Evolutionary conservation across 1,140 invertebrate species (phyloP).

Genomic region (Brachionus manjavacas): DNA sequence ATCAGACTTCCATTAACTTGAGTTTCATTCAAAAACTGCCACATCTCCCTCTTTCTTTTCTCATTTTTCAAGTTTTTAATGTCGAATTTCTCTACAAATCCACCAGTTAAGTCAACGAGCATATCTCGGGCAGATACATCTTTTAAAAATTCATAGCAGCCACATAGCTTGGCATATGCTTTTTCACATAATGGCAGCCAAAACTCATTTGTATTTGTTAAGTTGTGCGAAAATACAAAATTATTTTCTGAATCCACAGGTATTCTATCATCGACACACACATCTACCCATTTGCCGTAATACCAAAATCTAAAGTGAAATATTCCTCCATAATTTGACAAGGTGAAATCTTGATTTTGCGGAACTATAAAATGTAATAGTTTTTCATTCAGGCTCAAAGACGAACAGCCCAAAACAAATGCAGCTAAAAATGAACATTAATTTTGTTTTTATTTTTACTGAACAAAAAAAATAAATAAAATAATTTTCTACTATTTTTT

Average conservation of each 20-base stretch:
- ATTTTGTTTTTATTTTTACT: background rate
- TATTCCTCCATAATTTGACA: conserved; percentile 51
- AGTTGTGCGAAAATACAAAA: conserved; percentile 56
- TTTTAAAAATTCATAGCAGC: conserved; percentile 52
- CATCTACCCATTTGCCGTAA: conserved; percentile 59
- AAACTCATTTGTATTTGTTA: conserved; percentile 57
- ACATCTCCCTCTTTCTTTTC: conserved; percentile 35
- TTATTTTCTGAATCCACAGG: conserved; percentile 47
- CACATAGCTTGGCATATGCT: conserved; percentile 58
- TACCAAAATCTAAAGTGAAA: conserved; percentile 59
- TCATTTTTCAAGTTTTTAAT: conserved; percentile 34
- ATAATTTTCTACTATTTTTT: conserved; percentile 61
- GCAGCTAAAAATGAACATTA: background rate
- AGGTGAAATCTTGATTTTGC: conserved; percentile 66
- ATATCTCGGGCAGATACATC: conserved; percentile 60
- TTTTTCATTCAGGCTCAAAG: conserved; percentile 65
- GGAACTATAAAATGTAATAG: conserved; percentile 67
- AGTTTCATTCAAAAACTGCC: conserved; percentile 83
- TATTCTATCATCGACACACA: conserved; percentile 59
- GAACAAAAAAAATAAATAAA: background rate
- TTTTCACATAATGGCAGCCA: conserved; percentile 61
- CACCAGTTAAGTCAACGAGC: conserved; percentile 61
- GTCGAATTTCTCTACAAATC: conserved; percentile 48
- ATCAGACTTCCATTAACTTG: conserved; percentile 86
- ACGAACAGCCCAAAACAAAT: conserved; percentile 65